A percentile compares a stretch with the other conserved stretches of the same genome.
These are phyloP conservation scores for Dendrolimus punctatus DNA, from an alignment of 1,140 invertebrate species.

Conservation along the genomic window DNA sequence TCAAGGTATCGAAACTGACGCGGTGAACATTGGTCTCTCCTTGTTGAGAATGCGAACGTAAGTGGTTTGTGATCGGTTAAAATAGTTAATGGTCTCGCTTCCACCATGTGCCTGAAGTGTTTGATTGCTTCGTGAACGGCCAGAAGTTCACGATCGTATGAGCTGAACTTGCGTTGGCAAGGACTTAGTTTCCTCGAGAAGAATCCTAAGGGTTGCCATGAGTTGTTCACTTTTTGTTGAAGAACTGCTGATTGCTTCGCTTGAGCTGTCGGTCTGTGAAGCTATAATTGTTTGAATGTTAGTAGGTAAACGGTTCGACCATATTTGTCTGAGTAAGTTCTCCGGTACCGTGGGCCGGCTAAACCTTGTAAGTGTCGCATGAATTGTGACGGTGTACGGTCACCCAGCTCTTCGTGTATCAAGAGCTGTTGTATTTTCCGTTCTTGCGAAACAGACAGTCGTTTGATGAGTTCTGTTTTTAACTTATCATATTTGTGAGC, in stretches of 20 bases:
- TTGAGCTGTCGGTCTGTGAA: constrained; percentile 4
- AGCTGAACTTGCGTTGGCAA: constrained; percentile 7
- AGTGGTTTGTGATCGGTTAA: constrained; percentile 15
- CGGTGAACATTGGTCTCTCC: constrained; percentile 6
- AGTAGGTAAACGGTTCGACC: too few relatives aligned
- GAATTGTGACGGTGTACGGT: constrained; percentile 20
- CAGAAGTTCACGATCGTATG: constrained; percentile 12
- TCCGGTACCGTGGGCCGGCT: too few relatives aligned
- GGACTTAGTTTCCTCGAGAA: constrained; percentile 8
- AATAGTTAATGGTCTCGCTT: constrained; percentile 5
- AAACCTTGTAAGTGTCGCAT: too few relatives aligned
- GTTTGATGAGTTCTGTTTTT: constrained; percentile 29
- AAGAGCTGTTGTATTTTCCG: constrained; percentile 23
- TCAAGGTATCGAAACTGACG: constrained; percentile 11
- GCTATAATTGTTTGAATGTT: too few relatives aligned
- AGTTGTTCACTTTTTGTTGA: background rate
- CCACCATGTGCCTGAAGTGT: constrained; percentile 12
- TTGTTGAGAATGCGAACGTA: constrained; percentile 1
- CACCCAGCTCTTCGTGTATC: constrained; percentile 33
- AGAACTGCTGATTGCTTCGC: background rate
- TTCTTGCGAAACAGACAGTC: constrained; percentile 24
- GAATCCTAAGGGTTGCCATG: constrained; percentile 19
- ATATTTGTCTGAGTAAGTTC: too few relatives aligned
- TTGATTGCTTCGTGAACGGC: constrained; percentile 3
- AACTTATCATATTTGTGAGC: constrained; percentile 19